Base-by-base conservation (phyloP, 2,888 invertebrate genomes). In the Platycnemis pennipes region DNA sequence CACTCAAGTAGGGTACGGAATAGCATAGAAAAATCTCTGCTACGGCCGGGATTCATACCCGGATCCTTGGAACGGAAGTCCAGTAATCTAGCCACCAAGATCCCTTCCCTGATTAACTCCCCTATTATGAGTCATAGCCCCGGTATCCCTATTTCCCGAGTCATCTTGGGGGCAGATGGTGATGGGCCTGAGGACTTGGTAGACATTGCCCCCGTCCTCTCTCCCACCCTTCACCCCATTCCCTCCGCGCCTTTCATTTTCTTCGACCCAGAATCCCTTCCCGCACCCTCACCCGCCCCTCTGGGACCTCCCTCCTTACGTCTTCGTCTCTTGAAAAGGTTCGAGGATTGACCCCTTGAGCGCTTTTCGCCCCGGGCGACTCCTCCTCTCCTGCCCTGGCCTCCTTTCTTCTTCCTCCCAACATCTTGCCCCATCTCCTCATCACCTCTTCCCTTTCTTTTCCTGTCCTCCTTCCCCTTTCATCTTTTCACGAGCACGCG, bases 201-300 rank as follows among this genome's bases (percentile, higher is more conserved):
- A 63, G 63, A 63, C n/a, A 22, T 63, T 19, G n/a, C 26, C n/a
- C 63, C 26, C 63, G 2, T 26, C 63, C 26, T 63, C 63, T 3
- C 26, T 63, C 63, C 19, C 63, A 26, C n/a, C 63, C 56, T 16
- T 56, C 56, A 16, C n/a, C 63, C n/a, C 63, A 63, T 63, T 63
- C n/a, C 63, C 19, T 63, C 63, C n/a, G 19, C 22, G 7, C 63
- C 63, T 63, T 63, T 63, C 63, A 63, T 63, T 63, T 63, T 63
- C 63, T n/a, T 63, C 63, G 63, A 63, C 63, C 63, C 63, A 63
- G 63, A n/a, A n/a, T 63, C 63, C n/a, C 63, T 63, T 22, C 56
- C 16, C 26, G 5, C 56, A 22, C 22, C 56, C 26, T n/a, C 63
- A n/a, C 63, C n/a, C 63, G 19, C n/a, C 26, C 22, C 63, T n/a